Evolutionary conservation across 2,113 vertebrate genomes (phyloP).

Genomic region (Phyllopteryx taeniolatus): DNA sequence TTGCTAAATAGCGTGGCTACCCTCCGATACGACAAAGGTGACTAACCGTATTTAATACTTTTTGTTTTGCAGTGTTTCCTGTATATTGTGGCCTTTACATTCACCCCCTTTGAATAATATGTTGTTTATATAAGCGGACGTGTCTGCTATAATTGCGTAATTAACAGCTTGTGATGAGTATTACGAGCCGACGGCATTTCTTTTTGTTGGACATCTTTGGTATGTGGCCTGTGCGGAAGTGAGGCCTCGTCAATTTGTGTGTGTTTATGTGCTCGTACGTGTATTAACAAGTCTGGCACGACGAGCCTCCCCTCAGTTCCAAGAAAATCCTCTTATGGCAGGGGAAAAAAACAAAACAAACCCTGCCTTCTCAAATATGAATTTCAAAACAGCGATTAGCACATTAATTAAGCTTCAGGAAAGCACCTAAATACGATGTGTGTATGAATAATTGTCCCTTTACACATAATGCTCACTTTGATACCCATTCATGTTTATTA

Average conservation of each 20-base stretch:
- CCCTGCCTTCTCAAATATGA: neutral
- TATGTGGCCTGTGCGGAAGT: slow-evolving; percentile 62
- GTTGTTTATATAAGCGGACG: slow-evolving; percentile 34
- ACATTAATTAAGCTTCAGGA: neutral
- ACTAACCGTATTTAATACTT: neutral
- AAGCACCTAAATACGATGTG: neutral
- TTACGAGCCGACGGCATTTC: slow-evolving; percentile 12
- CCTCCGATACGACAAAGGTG: neutral
- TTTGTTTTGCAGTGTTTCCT: neutral
- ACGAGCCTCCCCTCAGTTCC: neutral
- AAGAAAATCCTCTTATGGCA: neutral
- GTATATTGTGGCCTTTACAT: neutral
- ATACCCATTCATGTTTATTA: neutral
- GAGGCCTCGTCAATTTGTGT: slow-evolving; percentile 26
- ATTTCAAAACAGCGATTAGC: neutral
- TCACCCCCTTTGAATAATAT: neutral
- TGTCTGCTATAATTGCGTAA: slow-evolving; percentile 17
- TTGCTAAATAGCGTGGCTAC: neutral
- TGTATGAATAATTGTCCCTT: neutral
- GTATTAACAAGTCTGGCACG: slow-evolving; percentile 43
- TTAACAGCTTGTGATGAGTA: neutral
- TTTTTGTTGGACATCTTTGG: slow-evolving; percentile 16
- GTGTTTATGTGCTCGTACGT: slow-evolving; percentile 32
- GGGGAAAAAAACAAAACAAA: neutral
- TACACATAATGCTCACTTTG: neutral